Base-by-base conservation (phyloP, 2,113 vertebrate genomes). In the Gallinago undulata region DNA sequence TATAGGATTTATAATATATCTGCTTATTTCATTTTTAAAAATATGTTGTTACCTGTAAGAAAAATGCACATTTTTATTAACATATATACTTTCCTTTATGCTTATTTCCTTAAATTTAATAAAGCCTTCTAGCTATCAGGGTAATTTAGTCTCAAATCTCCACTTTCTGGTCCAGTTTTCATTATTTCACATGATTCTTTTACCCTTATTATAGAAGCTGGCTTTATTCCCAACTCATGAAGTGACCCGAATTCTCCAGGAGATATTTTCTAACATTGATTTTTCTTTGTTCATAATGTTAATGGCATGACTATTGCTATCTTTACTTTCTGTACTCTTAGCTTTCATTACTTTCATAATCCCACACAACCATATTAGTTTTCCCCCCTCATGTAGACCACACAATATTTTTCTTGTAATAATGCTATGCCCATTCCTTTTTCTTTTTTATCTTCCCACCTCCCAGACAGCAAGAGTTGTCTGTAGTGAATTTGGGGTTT, bases 171-270 rank as follows among this genome's bases (percentile, higher is more conserved):
- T 63, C 60, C 4, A 4, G 66, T 89, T 95, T 94, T 94, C 92
- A 92, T 95, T 89, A 91, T 82, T 96, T 81, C 94, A 66, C 45
- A 33, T 85, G 24, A 85, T 92, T 93, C 59, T 89, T 93, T 85
- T 84, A 76, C 67, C 48, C 70, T 80, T 89, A 74, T 82, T 93
- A 87, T 41, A 43, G 41, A 83, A 85, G 37, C 50, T 94, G 91
- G 92, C 95, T 96, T 95, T 94, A 84, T 94, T 94, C 77, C 93
- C 95, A 94, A 79, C 87, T 73, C 74, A 87, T 93, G 94, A 93
- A 94, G 51, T 85, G 73, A 89, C 87, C 77, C 0, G 1, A 87
- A 91, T 94, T 94, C 93, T 89, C 67, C 50, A 87, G 50, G 25
- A 96, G 48, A 41, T 91, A 92, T 85, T 82, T 93, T 82, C 66